Evolutionary conservation across 53 echinoderm and acorn worm species (phyloP).

Genomic region (Temnopleurus reevesii): DNA sequence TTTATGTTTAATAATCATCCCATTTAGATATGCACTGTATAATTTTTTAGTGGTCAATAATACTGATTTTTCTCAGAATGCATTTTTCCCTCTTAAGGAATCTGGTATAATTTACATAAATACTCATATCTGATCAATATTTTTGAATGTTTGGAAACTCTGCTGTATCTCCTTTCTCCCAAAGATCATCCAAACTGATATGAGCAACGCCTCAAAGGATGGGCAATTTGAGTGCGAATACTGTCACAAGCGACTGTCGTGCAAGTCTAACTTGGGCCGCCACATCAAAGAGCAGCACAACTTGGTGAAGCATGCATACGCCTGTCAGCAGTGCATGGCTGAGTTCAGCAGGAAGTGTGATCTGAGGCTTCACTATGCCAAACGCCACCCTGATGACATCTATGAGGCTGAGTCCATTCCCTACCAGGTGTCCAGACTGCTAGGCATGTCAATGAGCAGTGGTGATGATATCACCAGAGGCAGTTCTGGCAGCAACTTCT

Average conservation of each 20-base stretch:
- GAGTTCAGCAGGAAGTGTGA: slow-evolving; percentile 35
- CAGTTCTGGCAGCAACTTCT: no score
- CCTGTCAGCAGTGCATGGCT: slow-evolving; percentile 19
- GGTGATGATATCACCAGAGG: neutral
- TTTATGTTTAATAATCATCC: no score
- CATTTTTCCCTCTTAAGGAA: no score
- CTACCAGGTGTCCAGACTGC: slow-evolving; percentile 17
- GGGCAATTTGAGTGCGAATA: neutral
- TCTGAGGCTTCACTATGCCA: neutral
- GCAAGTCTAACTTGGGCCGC: slow-evolving; percentile 29
- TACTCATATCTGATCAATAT: neutral
- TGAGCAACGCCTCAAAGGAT: neutral
- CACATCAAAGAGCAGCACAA: slow-evolving; percentile 46
- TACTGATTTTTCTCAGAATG: no score
- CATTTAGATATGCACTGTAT: no score
- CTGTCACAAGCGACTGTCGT: slow-evolving; percentile 30
- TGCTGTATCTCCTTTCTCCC: slow-evolving; percentile 5
- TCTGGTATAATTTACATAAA: no score
- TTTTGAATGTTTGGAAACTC: no score
- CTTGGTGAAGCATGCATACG: neutral
- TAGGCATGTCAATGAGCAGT: neutral
- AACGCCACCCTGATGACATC: neutral
- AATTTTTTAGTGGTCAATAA: no score
- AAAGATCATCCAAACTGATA: slow-evolving; percentile 12
- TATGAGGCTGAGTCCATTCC: neutral